A percentile compares a stretch with the other conserved stretches of the same genome.
These are phyloP conservation scores for Tachysurus vachellii DNA, from an alignment of 2,113 vertebrate genomes.

Conservation along the genomic window DNA sequence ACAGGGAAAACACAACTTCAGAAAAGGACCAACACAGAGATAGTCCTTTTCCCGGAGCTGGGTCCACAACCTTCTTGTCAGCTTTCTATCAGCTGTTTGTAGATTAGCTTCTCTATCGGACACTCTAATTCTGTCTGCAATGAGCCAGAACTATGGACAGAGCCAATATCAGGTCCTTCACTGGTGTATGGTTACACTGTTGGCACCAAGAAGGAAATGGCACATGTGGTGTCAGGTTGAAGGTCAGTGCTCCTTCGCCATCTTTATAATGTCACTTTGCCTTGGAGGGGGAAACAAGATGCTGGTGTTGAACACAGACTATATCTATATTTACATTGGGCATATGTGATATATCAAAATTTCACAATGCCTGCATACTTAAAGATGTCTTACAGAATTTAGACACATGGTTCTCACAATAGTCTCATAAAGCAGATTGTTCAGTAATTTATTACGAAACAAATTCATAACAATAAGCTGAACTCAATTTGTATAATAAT, in stretches of 20 bases:
- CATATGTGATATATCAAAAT: neutral
- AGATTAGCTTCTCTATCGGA: neutral
- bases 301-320: neutral
- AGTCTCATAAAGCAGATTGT: neutral
- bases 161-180: constrained; percentile 5
- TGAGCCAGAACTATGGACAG: neutral
- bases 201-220: constrained; percentile 14
- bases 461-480: neutral
- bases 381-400: neutral
- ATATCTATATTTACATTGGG: neutral
- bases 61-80: neutral
- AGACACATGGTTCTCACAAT: neutral
- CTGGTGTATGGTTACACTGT: neutral
- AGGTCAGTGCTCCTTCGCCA: constrained; percentile 62
- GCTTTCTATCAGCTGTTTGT: neutral
- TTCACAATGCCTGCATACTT: neutral
- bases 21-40: constrained; percentile 51
- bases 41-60: constrained; percentile 25
- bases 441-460: neutral
- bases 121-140: neutral
- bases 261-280: constrained; percentile 19
- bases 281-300: neutral
- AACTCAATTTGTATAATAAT: neutral
- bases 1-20: constrained; percentile 37
- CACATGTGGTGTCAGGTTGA: constrained; percentile 65